phyloP scores from a whole-genome alignment of 2,797 vertebrate genomes.

The Myotis planiceps region DNA sequence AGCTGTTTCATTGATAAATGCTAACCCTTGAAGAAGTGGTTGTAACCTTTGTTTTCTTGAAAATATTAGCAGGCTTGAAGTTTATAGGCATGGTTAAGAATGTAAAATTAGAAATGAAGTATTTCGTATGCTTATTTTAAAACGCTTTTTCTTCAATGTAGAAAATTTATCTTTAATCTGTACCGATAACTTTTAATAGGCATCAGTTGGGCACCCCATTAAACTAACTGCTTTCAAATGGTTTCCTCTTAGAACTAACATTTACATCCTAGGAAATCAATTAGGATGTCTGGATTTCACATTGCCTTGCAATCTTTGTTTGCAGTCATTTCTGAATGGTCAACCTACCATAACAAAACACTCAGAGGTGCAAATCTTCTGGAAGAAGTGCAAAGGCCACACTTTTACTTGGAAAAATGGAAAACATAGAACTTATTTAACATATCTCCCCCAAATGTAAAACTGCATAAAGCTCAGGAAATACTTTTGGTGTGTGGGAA shows the following conservation, averaged over 20 bases:
- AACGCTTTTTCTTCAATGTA: not conserved
- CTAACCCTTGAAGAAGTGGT: conserved; percentile 25
- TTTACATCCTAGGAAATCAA: conserved; percentile 48
- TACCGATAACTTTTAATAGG: conserved; percentile 60
- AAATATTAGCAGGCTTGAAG: conserved; percentile 9
- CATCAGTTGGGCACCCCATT: conserved; percentile 58
- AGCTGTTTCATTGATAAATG: not conserved
- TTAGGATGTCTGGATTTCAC: conserved; percentile 43
- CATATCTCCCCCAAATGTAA: conserved; percentile 64
- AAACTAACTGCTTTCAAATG: conserved; percentile 73
- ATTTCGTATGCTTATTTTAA: not conserved
- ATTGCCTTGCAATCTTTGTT: conserved; percentile 14
- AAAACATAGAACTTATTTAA: conserved; percentile 69
- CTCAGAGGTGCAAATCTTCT: conserved; percentile 33
- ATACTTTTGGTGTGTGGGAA: conserved; percentile 81
- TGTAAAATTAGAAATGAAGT: conserved; percentile 52
- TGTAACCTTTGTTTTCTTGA: conserved; percentile 41
- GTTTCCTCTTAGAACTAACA: conserved; percentile 63
- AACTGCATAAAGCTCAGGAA: conserved; percentile 80
- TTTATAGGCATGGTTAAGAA: conserved; percentile 7
- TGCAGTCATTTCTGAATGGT: conserved; percentile 35
- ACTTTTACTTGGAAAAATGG: conserved; percentile 66
- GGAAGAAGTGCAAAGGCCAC: conserved; percentile 64
- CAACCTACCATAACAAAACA: not conserved
- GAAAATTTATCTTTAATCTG: conserved; percentile 68